A percentile compares a stretch with the other conserved stretches of the same genome.
These are phyloP conservation scores for Agonopterix arenella DNA, from an alignment of 2,888 invertebrate genomes.

Conservation along the genomic window DNA sequence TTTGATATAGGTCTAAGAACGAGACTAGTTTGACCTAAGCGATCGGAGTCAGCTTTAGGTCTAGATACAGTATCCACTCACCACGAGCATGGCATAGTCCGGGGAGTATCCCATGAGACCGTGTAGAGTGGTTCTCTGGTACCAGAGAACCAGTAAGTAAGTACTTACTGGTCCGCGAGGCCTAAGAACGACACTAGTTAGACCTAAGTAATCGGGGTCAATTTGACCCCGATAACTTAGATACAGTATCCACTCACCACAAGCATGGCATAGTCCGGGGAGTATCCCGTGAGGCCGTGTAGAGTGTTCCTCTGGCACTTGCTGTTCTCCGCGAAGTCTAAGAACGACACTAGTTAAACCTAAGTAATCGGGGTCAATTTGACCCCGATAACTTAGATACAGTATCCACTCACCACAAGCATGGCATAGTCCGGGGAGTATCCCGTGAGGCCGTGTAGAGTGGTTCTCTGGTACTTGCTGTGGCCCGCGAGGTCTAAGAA, in stretches of 20 bases:
- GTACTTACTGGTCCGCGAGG: slow-evolving; percentile 96
- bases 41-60: too few species aligned
- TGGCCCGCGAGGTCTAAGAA: slow-evolving; percentile 98
- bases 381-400: slow-evolving; percentile 95
- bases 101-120: slow-evolving; percentile 96
- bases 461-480: slow-evolving; percentile 96
- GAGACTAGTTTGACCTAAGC: too few species aligned
- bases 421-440: slow-evolving; percentile 89
- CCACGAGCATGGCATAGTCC: slow-evolving; percentile 79
- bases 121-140: slow-evolving; percentile 91
- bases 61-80: slow-evolving; percentile 25
- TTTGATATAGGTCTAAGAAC: too few species aligned
- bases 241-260: slow-evolving; percentile 38
- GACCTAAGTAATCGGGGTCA: too few species aligned
- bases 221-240: too few species aligned
- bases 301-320: slow-evolving; percentile 94
- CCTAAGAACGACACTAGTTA: slow-evolving; percentile 91
- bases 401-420: slow-evolving; percentile 80
- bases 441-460: slow-evolving; percentile 94
- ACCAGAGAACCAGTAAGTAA: too few species aligned
- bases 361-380: too few species aligned
- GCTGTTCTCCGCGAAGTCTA: slow-evolving; percentile 97
- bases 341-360: slow-evolving; percentile 94
- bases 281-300: slow-evolving; percentile 94
- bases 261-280: slow-evolving; percentile 84